phyloP scores from a whole-genome alignment of 2,888 invertebrate species.

The Anorthoa munda region DNA sequence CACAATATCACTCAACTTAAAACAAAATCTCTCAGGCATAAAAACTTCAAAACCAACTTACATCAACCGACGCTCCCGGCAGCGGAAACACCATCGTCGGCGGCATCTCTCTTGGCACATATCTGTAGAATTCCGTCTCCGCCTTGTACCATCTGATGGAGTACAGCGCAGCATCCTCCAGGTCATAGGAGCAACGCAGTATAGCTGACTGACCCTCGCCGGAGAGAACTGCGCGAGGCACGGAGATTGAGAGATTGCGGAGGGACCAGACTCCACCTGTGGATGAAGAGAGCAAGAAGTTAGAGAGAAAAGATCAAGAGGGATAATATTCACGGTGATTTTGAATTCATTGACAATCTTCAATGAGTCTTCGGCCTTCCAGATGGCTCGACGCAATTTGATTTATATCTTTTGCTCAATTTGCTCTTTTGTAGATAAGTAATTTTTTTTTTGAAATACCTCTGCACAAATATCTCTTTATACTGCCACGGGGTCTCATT shows the following conservation, averaged over 20 bases:
- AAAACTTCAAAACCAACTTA: constrained; percentile 83
- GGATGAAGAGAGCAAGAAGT: constrained; percentile 36
- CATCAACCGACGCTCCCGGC: constrained; percentile 93
- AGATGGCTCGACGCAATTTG: too few species aligned
- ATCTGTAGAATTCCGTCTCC: constrained; percentile 94
- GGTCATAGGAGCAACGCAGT: constrained; percentile 91
- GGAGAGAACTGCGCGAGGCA: constrained; percentile 90
- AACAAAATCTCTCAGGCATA: not conserved
- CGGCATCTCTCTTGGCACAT: constrained; percentile 93
- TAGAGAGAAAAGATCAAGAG: not conserved
- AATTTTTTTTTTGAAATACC: too few species aligned
- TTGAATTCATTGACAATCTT: too few species aligned
- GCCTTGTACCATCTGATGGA: constrained; percentile 93
- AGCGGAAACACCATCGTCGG: constrained; percentile 93
- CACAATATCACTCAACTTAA: not conserved
- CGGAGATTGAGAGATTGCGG: constrained; percentile 86
- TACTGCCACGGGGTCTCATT: too few species aligned
- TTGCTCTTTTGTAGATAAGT: too few species aligned
- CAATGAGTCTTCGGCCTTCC: too few species aligned
- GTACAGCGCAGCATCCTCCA: constrained; percentile 93
- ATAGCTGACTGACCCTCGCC: constrained; percentile 89
- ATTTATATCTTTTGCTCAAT: too few species aligned
- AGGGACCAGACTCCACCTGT: constrained; percentile 88
- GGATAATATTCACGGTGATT: too few species aligned
- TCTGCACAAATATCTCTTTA: too few species aligned